phyloP scores from a whole-genome alignment of 2,888 invertebrate species.

The Nemotelus nigrinus region DNA sequence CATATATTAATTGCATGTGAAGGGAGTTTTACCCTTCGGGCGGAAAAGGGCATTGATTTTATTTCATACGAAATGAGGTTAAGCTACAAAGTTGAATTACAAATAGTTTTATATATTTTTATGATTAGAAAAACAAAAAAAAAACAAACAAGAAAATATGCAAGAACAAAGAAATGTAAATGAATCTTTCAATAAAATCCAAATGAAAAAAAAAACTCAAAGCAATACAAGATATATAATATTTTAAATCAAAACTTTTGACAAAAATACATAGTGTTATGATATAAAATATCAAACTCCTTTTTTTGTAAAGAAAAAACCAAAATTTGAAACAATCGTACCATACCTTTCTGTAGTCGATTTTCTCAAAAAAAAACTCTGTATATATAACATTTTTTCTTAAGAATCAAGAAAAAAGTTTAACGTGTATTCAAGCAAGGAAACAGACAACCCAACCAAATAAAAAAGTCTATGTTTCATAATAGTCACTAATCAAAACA shows the following conservation, averaged over 20 bases:
- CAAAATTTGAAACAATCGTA: background rate
- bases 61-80: no score
- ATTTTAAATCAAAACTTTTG: background rate
- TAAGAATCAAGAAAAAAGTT: background rate
- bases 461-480: background rate
- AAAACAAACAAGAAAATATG: no score
- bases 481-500: slow-evolving; percentile 15
- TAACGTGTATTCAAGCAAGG: slow-evolving; percentile 36
- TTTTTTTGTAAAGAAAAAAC: slow-evolving; percentile 1
- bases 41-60: no score
- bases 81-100: no score
- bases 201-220: no score
- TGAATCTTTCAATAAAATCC: no score
- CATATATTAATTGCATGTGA: no score
- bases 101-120: no score
- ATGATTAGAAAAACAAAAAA: no score
- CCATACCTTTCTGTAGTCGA: background rate
- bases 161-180: no score
- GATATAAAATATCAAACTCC: background rate
- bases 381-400: background rate
- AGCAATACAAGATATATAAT: no score
- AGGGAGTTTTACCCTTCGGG: no score
- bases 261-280: background rate
- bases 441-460: background rate
- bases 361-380: background rate